phyloP scores from a whole-genome alignment of 2,888 invertebrate genomes.

The Brassicogethes aeneus region DNA sequence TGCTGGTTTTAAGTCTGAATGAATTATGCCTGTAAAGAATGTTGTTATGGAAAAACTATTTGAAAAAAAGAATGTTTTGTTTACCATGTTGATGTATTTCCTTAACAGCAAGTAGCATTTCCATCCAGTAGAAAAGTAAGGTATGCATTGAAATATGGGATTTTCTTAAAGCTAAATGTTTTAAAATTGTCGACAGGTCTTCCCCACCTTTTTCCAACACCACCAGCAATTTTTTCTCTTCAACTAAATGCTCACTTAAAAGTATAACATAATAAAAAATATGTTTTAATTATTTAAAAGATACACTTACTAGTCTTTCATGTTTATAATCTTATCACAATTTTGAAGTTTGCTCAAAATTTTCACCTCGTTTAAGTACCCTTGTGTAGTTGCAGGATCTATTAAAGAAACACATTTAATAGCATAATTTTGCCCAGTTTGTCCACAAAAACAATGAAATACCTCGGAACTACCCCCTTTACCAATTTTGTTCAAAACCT shows the following conservation, averaged over 20 bases:
- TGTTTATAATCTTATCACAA: slow-evolving; percentile 71
- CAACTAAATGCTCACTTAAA: slow-evolving; percentile 61
- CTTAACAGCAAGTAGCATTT: slow-evolving; percentile 86
- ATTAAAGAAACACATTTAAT: slow-evolving; percentile 78
- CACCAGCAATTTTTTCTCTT: slow-evolving; percentile 61
- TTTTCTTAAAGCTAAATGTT: slow-evolving; percentile 39
- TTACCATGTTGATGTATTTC: slow-evolving; percentile 83
- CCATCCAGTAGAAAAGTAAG: slow-evolving; percentile 83
- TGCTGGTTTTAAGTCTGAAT: slow-evolving; percentile 93
- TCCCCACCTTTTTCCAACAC: slow-evolving; percentile 91
- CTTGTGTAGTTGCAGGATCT: slow-evolving; percentile 62
- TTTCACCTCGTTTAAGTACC: slow-evolving; percentile 84
- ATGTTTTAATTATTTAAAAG: background rate
- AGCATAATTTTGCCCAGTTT: slow-evolving; percentile 53
- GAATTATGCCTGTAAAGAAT: slow-evolving; percentile 69
- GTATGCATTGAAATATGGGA: slow-evolving; percentile 59
- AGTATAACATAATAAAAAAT: slow-evolving; percentile 6
- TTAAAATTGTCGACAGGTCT: slow-evolving; percentile 73
- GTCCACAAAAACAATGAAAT: slow-evolving; percentile 57
- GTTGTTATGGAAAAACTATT: background rate
- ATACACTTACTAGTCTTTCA: slow-evolving; percentile 78
- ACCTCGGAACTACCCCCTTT: slow-evolving; percentile 89
- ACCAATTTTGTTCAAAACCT: slow-evolving; percentile 67
- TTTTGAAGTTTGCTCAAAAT: slow-evolving; percentile 73
- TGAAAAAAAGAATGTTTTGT: background rate